These are phyloP conservation scores for Sesamia inferens DNA, from an alignment of 2,888 invertebrate genomes.

Conservation along the genomic window DNA sequence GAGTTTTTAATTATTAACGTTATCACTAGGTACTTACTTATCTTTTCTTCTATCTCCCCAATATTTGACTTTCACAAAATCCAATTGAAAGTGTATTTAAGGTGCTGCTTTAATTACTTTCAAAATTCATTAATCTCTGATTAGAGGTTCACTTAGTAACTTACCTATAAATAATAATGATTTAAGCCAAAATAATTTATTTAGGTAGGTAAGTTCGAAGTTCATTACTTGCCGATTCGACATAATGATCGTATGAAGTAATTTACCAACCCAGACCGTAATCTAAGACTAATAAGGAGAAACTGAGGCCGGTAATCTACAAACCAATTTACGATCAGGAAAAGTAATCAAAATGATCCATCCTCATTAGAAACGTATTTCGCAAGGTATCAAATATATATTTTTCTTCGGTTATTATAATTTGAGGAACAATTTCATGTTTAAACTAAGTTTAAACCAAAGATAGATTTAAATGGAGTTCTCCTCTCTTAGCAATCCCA, in stretches of 20 bases:
- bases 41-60: slow-evolving; percentile 22
- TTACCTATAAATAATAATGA: slow-evolving; percentile 39
- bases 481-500: slow-evolving; percentile 54
- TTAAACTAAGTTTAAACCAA: slow-evolving; percentile 42
- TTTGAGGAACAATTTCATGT: slow-evolving; percentile 41
- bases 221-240: slow-evolving; percentile 52
- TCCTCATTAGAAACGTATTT: slow-evolving; percentile 43
- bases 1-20: slow-evolving; percentile 33
- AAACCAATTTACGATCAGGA: slow-evolving; percentile 43
- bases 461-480: slow-evolving; percentile 55
- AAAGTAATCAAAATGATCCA: slow-evolving; percentile 46
- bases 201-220: slow-evolving; percentile 29
- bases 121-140: slow-evolving; percentile 31
- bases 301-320: slow-evolving; percentile 43
- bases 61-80: slow-evolving; percentile 37
- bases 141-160: slow-evolving; percentile 22
- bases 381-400: slow-evolving; percentile 25
- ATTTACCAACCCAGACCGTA: slow-evolving; percentile 43
- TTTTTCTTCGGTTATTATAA: slow-evolving; percentile 19
- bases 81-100: slow-evolving; percentile 25
- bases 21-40: background rate
- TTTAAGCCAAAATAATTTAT: slow-evolving; percentile 41
- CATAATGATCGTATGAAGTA: slow-evolving; percentile 51
- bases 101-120: slow-evolving; percentile 30
- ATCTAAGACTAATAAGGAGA: slow-evolving; percentile 46